Conservation (phyloP, 2,797 vertebrate species). For the Catamblyrhynchus diadema region DNA sequence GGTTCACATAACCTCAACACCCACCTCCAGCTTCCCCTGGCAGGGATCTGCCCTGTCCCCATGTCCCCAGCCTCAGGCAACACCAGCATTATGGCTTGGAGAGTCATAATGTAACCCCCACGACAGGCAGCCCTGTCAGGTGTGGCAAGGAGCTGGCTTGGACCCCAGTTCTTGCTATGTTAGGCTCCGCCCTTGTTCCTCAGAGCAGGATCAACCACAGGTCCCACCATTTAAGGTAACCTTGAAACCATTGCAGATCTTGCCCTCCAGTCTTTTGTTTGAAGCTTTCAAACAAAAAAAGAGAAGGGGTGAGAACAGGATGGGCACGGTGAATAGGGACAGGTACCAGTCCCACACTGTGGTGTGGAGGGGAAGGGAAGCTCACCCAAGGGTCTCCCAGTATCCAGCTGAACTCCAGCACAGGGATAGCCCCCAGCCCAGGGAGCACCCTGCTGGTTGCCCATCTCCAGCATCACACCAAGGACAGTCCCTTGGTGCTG, state of each 20-base stretch:
- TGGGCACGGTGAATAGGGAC: not conserved
- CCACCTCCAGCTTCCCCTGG: not conserved
- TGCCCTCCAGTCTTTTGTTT: not conserved
- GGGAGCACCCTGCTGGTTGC: not conserved
- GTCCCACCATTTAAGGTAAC: not conserved
- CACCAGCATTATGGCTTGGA: not conserved
- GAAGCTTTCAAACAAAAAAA: not conserved
- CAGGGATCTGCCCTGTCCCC: not conserved
- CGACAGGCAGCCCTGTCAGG: not conserved
- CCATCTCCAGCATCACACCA: not conserved
- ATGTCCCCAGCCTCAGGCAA: not conserved
- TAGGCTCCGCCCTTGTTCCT: not conserved
- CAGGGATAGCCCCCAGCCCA: not conserved
- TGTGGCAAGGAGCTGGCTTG: not conserved
- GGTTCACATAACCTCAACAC: not conserved
- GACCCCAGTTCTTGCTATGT: fast-evolving
- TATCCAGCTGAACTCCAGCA: not conserved
- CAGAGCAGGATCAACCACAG: not conserved
- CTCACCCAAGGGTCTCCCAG: not conserved
- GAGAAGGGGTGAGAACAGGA: not conserved
- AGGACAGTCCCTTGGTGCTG: not conserved
- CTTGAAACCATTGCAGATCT: not conserved
- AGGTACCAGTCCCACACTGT: not conserved
- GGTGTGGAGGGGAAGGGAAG: not conserved
- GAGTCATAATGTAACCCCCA: not conserved